Percentiles rank a stretch among this genome's conserved stretches.
Evolutionary conservation across 2,888 invertebrate genomes (phyloP).

Genomic region (Peribatodes rhomboidaria): DNA sequence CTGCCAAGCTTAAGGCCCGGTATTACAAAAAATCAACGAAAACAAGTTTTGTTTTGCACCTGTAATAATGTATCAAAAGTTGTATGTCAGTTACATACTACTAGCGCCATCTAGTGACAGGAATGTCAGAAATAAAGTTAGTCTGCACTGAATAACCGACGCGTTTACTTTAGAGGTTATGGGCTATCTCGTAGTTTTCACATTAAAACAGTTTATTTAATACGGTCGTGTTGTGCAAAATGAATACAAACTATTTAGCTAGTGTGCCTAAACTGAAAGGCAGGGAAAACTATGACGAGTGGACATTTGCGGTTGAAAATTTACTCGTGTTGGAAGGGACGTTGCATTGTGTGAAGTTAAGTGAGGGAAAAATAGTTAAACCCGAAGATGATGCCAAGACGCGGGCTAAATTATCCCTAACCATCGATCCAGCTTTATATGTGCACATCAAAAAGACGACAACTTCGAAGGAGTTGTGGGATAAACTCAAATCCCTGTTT

Average conservation of each 20-base stretch:
- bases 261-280: conserved; percentile 21
- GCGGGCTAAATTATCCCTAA: conserved; percentile 13
- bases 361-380: neutral
- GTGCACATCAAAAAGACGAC: conserved; percentile 5
- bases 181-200: too few relatives aligned
- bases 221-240: too few relatives aligned
- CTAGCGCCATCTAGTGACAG: too few relatives aligned
- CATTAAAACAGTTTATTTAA: too few relatives aligned
- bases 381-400: neutral
- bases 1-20: too few relatives aligned
- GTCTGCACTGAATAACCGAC: too few relatives aligned
- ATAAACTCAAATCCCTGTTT: conserved; percentile 8
- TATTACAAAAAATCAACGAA: too few relatives aligned
- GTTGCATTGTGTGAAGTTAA: neutral
- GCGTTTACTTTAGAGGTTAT: too few relatives aligned
- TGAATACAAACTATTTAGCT: neutral
- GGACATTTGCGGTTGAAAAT: conserved; percentile 21
- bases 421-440: conserved; percentile 12
- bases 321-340: conserved; percentile 18
- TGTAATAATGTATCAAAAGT: too few relatives aligned
- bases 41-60: too few relatives aligned
- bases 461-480: conserved; percentile 9
- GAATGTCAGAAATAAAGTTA: too few relatives aligned
- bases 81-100: too few relatives aligned
- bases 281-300: conserved; percentile 1